A percentile compares a stretch with the other conserved stretches of the same genome.
These are phyloP conservation scores for Andrena fulva DNA, from an alignment of 2,888 invertebrate genomes.

Conservation along the genomic window DNA sequence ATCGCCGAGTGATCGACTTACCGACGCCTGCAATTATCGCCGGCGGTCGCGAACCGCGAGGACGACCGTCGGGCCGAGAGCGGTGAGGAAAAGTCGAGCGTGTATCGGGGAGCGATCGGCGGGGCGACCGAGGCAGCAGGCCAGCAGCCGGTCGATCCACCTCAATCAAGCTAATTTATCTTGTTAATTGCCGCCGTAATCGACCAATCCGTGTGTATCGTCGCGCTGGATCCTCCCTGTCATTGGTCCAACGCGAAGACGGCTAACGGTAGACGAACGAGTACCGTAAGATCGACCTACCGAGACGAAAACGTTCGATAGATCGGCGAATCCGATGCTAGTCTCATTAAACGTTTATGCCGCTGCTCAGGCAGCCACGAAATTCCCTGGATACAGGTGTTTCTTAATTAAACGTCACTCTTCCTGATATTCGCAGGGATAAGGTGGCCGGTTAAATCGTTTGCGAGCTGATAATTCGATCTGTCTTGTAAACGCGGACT, in stretches of 20 bases:
- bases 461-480: conserved; percentile 25
- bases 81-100: conserved; percentile 28
- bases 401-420: conserved; percentile 41
- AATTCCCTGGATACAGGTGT: conserved; percentile 14
- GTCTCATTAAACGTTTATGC: conserved; percentile 12
- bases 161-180: conserved; percentile 64
- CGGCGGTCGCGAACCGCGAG: conserved; percentile 23
- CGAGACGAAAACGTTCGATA: conserved; percentile 50
- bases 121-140: conserved; percentile 17
- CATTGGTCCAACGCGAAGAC: conserved; percentile 61
- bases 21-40: conserved; percentile 64
- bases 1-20: conserved; percentile 63
- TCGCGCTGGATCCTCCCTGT: conserved; percentile 27
- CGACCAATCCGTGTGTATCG: conserved; percentile 59
- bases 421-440: not conserved
- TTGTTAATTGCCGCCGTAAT: conserved; percentile 66
- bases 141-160: conserved; percentile 46
- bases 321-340: conserved; percentile 38
- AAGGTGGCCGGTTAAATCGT: conserved; percentile 11
- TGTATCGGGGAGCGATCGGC: not conserved
- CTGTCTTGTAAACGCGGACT: conserved; percentile 7
- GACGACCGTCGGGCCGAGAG: conserved; percentile 47
- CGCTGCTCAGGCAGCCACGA: not conserved
- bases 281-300: conserved; percentile 65
- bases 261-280: conserved; percentile 58